Evolutionary conservation across 1,140 invertebrate species (phyloP).

Genomic region (Aethina tumida): DNA sequence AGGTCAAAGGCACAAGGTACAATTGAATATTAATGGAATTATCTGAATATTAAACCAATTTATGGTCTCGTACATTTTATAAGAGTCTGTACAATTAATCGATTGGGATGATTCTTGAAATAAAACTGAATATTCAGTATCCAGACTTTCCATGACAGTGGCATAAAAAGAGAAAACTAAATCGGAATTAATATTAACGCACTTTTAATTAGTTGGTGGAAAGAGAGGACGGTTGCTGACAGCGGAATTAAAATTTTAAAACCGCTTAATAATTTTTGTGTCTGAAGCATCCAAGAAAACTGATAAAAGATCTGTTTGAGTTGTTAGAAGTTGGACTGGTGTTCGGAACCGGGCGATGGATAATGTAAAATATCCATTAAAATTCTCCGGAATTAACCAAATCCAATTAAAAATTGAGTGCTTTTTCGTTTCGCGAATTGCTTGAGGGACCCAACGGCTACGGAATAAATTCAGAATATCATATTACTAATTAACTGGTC

Average conservation of each 20-base stretch:
- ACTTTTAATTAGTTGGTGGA: conserved; percentile 18
- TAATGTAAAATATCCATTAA: conserved; percentile 38
- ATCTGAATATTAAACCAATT: neutral
- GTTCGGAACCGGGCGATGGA: conserved; percentile 24
- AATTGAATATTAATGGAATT: neutral
- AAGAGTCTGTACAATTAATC: too few species aligned
- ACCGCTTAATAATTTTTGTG: conserved; percentile 24
- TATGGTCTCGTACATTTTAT: too few species aligned
- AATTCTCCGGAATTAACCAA: conserved; percentile 37
- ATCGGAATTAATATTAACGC: conserved; percentile 14
- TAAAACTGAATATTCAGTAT: too few species aligned
- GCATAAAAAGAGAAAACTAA: conserved; percentile 1
- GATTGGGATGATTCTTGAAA: too few species aligned
- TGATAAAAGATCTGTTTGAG: conserved; percentile 29
- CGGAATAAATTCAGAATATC: conserved; percentile 27
- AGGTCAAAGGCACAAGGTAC: too few species aligned
- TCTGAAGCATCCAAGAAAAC: conserved; percentile 18
- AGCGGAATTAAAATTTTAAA: conserved; percentile 23
- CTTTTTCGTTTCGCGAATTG: conserved; percentile 35
- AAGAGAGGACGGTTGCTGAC: too few species aligned
- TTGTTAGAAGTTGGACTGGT: conserved; percentile 26
- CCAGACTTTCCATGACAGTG: conserved; percentile 2
- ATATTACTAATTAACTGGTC: conserved; percentile 30
- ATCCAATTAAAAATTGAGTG: conserved; percentile 40
- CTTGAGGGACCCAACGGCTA: conserved; percentile 13